Base-by-base conservation (phyloP, 2,888 invertebrate genomes). In the Drosophila aldrichi region DNA sequence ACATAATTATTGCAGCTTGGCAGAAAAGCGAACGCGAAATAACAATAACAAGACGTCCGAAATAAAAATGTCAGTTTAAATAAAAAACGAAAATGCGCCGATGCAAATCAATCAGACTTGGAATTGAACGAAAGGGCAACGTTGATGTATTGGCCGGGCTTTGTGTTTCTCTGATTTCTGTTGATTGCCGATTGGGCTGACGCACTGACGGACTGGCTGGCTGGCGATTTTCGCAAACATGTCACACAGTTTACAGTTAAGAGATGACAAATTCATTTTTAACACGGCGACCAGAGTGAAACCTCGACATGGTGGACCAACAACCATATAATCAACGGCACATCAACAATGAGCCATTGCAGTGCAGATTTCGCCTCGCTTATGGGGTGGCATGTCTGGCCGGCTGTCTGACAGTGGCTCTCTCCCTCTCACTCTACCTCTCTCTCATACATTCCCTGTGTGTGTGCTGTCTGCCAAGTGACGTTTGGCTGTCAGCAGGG, bases 41-140 rank as follows among this genome's bases (percentile, higher is more conserved):
- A 72, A 64, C 68, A 51, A 73, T 74, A 62, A 69, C 57, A 55
- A 57, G n/a, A 69, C 51, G 32, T 32, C 51, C 10, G 44, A 69
- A 72, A 78, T 81, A 64, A 79, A 81, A 70, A 79, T 88, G 85
- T 88, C 86, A 90, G 74, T 85, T 82, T 74, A 70, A 79, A 78
- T 81, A 72, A 69, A 40, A 40, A 25, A n/a, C 2, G 22, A 52
- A 54, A 81, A 82, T 89, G 89, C 79, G 88, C 83, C 79, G 65
- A 91, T 91, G 91, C 89, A 90, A 92, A 92, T 91, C 93, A 92
- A 92, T 92, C 93, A 92, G 88, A 70, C 80, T 70, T 89, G 73
- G 69, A 70, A 73, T 62, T 48, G 36, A 64, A 58, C 51, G 32
- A 51, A 83, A 59, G 69, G 46, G 25, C 46, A 34, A 69, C 70